Evolutionary conservation across 2,113 vertebrate species (phyloP), one percentile per base, ranked within the genome.

Genomic region (Elachura formosa): DNA sequence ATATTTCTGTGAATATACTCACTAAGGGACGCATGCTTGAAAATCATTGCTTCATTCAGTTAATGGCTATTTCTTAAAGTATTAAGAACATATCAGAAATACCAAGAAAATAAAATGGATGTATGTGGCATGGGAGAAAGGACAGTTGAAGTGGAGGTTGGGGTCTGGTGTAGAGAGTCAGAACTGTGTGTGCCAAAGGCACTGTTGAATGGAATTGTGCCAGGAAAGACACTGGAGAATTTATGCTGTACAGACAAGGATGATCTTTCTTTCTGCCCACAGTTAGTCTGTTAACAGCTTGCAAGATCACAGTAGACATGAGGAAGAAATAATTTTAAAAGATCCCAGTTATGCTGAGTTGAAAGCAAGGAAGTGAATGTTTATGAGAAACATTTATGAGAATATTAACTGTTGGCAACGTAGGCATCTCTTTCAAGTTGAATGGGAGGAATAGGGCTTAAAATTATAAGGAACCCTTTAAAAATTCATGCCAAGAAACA

Each of bases 251-350:
- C 24, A 49, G 73, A 80, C 52, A 66, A 81, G 67, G 77, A 87
- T 87, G 68, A 91, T 92, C 81, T 81, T 94, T 94, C 83, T 90
- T 77, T 96, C 84, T 96, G 56, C 52, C 48, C 91, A 81, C 89
- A 93, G 73, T 85, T 81, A 77, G 55, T 41, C 91, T 95, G 89
- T 93, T 91, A 93, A 75, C 93, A 96, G 73, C 89, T 94, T 92
- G 94, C 87, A 92, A 77, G 73, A 95, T 94, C 93, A 90, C 36
- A 84, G 80, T n/a, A 87, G 73, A 78, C 83, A 93, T 61, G 80
- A 94, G 73, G 80, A 95, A 95, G 61, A 90, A 93, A 94, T 82
- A 81, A 86, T 94, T 94, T 96, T 88, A 78, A 89, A 94, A 81
- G 56, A 91, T 84, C 38, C 66, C 81, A 94, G 87, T 86, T 93